Percentiles rank a stretch among this genome's conserved stretches.
Evolutionary conservation across 2,797 vertebrate genomes (phyloP).

Genomic region (Sciurus carolinensis): DNA sequence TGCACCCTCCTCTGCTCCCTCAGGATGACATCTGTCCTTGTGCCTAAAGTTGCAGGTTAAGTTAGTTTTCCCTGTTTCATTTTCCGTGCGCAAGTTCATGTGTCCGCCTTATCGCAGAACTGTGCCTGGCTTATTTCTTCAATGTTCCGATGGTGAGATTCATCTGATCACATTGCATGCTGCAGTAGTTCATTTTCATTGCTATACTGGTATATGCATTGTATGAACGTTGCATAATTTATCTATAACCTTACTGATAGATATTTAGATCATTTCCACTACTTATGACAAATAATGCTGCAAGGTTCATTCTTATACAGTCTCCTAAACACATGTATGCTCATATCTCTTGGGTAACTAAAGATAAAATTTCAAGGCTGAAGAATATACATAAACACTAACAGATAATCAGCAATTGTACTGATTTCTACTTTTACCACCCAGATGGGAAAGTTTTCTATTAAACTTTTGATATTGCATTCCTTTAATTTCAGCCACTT

Average conservation of each 20-base stretch:
- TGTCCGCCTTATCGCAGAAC: too few species aligned
- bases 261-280: neutral
- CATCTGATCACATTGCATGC: neutral
- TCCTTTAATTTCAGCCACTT: neutral
- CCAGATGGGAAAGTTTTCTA: neutral
- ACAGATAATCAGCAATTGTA: neutral
- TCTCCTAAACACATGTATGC: neutral
- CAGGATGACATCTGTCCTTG: fast-evolving
- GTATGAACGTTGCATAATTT: neutral
- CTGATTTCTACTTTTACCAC: neutral
- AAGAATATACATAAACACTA: neutral
- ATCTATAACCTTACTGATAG: neutral
- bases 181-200: neutral
- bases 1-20: too few species aligned
- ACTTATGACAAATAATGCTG: neutral
- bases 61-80: neutral
- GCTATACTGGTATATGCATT: neutral
- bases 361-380: slow-evolving; percentile 12
- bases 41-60: neutral
- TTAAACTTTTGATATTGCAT: neutral
- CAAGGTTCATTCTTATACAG: neutral
- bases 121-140: neutral
- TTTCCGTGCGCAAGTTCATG: neutral
- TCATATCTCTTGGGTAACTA: neutral
- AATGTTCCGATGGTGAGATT: neutral